Percentiles rank a stretch among this genome's conserved stretches.
Evolutionary conservation across 2,113 vertebrate genomes (phyloP).

Genomic region (Setophaga petechia): DNA sequence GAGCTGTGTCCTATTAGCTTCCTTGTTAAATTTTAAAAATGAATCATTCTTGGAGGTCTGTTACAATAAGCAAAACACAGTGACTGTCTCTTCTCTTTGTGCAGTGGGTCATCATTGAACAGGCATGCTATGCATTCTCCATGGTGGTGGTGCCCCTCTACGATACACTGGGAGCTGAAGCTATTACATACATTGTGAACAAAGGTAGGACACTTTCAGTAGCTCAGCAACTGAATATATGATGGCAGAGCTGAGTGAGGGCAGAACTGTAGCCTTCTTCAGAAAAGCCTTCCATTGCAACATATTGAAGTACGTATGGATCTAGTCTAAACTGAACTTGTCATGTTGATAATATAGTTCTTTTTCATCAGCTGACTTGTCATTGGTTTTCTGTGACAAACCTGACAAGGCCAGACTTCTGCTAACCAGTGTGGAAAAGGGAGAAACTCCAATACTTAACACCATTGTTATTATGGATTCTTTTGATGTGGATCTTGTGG

Average conservation of each 20-base stretch:
- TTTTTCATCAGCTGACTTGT: conserved; percentile 76
- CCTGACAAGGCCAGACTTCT: conserved; percentile 85
- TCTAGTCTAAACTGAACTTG: background rate
- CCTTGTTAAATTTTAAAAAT: background rate
- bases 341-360: background rate
- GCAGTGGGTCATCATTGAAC: conserved; percentile 93
- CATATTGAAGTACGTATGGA: background rate
- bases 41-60: background rate
- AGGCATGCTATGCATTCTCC: conserved; percentile 91
- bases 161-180: conserved; percentile 90
- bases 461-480: conserved; percentile 86
- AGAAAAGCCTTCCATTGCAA: background rate
- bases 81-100: background rate
- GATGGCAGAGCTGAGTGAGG: background rate
- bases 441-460: conserved; percentile 76
- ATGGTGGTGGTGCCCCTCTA: conserved; percentile 93
- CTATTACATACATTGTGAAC: conserved; percentile 87
- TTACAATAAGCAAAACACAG: background rate
- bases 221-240: background rate
- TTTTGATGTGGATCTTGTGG: conserved; percentile 79
- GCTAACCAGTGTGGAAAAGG: conserved; percentile 78
- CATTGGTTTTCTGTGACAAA: conserved; percentile 90
- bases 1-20: background rate
- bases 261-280: background rate
- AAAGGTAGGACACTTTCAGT: conserved; percentile 78